A percentile compares a stretch with the other conserved stretches of the same genome.
phyloP scores from a whole-genome alignment of 2,797 vertebrate genomes.

The Sebastes kiyomatsui region DNA sequence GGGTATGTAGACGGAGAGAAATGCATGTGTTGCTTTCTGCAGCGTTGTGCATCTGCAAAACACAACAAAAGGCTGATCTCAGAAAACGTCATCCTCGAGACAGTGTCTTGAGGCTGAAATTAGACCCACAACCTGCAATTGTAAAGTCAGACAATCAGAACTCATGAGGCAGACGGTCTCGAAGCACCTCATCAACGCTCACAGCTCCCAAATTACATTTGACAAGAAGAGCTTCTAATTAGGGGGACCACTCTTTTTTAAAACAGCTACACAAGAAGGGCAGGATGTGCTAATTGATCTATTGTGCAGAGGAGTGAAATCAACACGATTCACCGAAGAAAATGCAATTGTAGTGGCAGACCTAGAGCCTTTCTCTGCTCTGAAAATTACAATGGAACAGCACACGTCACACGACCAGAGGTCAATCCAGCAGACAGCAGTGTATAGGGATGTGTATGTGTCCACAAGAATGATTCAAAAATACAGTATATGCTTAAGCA shows the following conservation, averaged over 20 bases:
- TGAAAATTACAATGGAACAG: not conserved
- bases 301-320: not conserved
- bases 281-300: conserved; percentile 27
- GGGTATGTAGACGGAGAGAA: not conserved
- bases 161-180: conserved; percentile 15
- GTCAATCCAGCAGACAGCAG: not conserved
- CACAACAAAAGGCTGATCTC: not conserved
- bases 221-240: conserved; percentile 42
- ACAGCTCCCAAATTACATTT: conserved; percentile 48
- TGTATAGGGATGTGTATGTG: not conserved
- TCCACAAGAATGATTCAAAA: not conserved
- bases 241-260: not conserved
- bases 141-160: conserved; percentile 34
- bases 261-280: conserved; percentile 5
- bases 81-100: not conserved
- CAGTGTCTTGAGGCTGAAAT: conserved; percentile 26
- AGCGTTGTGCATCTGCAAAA: not conserved
- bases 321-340: not conserved
- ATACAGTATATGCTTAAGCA: not conserved
- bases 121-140: conserved; percentile 36
- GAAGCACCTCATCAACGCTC: conserved; percentile 38
- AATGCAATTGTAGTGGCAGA: not conserved
- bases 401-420: not conserved
- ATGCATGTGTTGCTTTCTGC: not conserved
- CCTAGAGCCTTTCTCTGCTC: not conserved